phyloP scores from a whole-genome alignment of 2,888 invertebrate genomes.

The Pseudococcus longispinus region DNA sequence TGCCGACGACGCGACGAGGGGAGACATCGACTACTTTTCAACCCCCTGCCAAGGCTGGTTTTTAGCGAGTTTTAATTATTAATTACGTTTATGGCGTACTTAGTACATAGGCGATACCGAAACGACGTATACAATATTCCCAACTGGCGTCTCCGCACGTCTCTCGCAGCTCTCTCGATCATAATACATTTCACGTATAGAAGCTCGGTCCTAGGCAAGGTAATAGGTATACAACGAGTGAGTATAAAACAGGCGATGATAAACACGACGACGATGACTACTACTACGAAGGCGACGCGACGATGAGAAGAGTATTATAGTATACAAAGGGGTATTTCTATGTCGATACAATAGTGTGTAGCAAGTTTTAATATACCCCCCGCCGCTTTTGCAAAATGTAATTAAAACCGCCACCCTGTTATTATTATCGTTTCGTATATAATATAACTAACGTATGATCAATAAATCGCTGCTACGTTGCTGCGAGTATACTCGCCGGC shows the following conservation, averaged over 20 bases:
- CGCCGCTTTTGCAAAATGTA: slow-evolving; percentile 43
- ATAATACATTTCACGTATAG: slow-evolving; percentile 14
- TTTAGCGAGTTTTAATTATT: slow-evolving; percentile 25
- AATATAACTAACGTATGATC: slow-evolving; percentile 4
- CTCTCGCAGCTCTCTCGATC: neutral
- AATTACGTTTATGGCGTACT: slow-evolving; percentile 27
- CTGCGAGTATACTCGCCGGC: neutral
- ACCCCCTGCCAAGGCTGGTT: slow-evolving; percentile 8
- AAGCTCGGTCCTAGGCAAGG: too few relatives aligned
- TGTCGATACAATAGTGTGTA: slow-evolving; percentile 46
- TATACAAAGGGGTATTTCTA: slow-evolving; percentile 6
- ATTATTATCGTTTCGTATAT: slow-evolving; percentile 42
- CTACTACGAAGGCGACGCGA: too few relatives aligned
- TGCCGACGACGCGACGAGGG: neutral
- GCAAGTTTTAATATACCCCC: slow-evolving; percentile 51
- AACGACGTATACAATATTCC: slow-evolving; percentile 4
- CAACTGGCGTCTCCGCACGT: neutral
- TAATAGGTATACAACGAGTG: neutral
- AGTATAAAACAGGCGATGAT: neutral
- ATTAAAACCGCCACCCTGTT: slow-evolving; percentile 50
- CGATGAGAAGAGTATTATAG: neutral
- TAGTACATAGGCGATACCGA: neutral
- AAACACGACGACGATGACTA: neutral
- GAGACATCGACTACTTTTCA: neutral
- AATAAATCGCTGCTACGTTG: slow-evolving; percentile 6